Conservation (phyloP, 2,888 invertebrate species). For the Cephus spinipes region DNA sequence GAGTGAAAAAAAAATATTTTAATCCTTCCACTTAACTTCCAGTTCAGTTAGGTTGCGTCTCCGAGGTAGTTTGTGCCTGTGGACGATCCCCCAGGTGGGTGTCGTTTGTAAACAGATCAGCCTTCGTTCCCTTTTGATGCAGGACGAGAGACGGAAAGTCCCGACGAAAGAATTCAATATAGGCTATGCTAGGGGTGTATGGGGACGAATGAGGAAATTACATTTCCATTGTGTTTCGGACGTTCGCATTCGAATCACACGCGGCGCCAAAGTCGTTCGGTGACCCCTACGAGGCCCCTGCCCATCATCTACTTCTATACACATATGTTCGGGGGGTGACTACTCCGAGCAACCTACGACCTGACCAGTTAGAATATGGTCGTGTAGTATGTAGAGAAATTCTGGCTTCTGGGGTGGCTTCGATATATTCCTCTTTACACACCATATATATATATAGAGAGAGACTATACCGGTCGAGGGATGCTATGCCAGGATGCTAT, state of each 20-base stretch:
- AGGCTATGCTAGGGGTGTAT: conserved; percentile 18
- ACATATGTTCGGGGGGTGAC: background rate
- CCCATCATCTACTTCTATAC: background rate
- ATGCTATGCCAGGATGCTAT: background rate
- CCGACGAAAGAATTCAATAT: conserved; percentile 52
- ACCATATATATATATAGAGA: background rate
- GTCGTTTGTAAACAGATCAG: background rate
- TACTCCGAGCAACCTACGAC: background rate
- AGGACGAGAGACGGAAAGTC: conserved; percentile 4
- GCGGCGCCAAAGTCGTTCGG: conserved; percentile 25
- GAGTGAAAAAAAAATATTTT: background rate
- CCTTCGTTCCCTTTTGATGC: background rate
- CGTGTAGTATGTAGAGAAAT: background rate
- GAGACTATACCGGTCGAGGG: background rate
- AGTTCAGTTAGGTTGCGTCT: background rate
- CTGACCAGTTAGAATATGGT: background rate
- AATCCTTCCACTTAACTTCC: background rate
- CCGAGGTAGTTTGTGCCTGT: background rate
- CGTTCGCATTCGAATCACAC: conserved; percentile 57
- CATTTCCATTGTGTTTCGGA: conserved; percentile 58
- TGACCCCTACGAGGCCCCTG: background rate
- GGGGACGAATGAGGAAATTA: conserved; percentile 45
- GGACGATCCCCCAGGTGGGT: background rate
- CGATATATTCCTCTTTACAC: background rate
- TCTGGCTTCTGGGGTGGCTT: background rate